Conservation (phyloP, 2,113 vertebrate species). For the Charina bottae region DNA sequence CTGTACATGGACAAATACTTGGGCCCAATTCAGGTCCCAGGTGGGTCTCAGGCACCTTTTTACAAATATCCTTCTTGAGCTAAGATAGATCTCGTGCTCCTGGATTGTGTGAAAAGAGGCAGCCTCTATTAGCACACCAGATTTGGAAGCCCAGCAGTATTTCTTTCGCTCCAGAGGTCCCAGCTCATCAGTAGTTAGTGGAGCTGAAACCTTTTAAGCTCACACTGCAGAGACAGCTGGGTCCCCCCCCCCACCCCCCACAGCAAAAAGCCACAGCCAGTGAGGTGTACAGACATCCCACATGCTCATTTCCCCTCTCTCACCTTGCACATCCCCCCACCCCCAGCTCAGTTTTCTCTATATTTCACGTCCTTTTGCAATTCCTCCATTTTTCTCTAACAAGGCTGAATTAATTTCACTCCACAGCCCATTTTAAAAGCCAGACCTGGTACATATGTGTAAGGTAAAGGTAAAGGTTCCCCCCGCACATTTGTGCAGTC, state of each 20-base stretch:
- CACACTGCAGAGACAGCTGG: not conserved
- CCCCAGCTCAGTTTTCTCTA: not conserved
- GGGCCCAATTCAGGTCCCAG: not conserved
- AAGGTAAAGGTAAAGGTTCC: too few relatives aligned
- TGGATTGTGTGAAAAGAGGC: not conserved
- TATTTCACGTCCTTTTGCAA: not conserved
- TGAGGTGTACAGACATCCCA: not conserved
- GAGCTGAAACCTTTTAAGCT: conserved; percentile 24
- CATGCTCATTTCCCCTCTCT: not conserved
- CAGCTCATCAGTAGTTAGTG: conserved; percentile 8
- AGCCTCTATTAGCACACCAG: not conserved
- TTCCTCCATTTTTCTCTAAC: not conserved
- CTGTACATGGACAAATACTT: not conserved
- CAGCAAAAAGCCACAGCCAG: conserved; percentile 2
- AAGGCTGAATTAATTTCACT: not conserved
- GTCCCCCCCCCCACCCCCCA: not conserved
- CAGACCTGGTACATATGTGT: too few relatives aligned
- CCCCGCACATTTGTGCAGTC: too few relatives aligned
- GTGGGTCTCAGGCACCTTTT: not conserved
- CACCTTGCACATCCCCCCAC: too few relatives aligned
- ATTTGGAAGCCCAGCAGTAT: not conserved
- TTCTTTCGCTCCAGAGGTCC: not conserved
- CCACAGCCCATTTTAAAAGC: not conserved
- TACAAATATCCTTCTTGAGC: not conserved
- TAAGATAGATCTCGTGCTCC: not conserved